These are phyloP conservation scores for Olivierus martensii DNA, from an alignment of 1,140 invertebrate species.

Conservation along the genomic window DNA sequence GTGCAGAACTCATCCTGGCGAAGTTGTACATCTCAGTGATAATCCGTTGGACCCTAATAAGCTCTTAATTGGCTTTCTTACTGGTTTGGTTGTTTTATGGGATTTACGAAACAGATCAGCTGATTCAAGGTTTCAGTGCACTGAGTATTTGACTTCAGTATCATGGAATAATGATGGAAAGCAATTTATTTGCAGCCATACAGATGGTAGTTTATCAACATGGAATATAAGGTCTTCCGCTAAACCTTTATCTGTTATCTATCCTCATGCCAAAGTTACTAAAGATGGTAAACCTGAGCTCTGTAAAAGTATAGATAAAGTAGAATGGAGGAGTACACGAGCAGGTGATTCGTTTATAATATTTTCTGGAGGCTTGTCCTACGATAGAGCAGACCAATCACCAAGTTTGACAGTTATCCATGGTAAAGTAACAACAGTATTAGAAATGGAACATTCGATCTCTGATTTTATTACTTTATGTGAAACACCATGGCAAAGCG, in stretches of 20 bases:
- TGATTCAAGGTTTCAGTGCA: constrained; percentile 61
- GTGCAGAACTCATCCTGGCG: constrained; percentile 84
- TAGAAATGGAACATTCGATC: constrained; percentile 98
- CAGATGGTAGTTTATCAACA: constrained; percentile 84
- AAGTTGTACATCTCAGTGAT: constrained; percentile 87
- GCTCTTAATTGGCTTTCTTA: constrained; percentile 92
- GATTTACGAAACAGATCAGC: constrained; percentile 69
- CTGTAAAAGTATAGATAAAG: constrained; percentile 83
- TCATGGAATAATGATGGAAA: constrained; percentile 97
- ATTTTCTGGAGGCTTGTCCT: constrained; percentile 88
- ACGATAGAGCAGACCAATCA: constrained; percentile 71
- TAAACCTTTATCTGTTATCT: constrained; percentile 64
- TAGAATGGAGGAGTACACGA: constrained; percentile 83
- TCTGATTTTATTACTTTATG: constrained; percentile 92
- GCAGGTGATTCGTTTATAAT: constrained; percentile 76
- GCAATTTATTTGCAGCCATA: constrained; percentile 93
- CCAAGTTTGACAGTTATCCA: constrained; percentile 93
- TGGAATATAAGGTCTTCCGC: constrained; percentile 63
- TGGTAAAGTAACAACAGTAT: constrained; percentile 83
- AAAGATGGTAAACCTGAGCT: constrained; percentile 58
- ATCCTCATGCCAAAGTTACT: constrained; percentile 80
- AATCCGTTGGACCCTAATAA: constrained; percentile 90
- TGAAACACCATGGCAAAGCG: constrained; percentile 82
- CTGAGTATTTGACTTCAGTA: constrained; percentile 53
- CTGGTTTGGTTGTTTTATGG: constrained; percentile 88